Evolutionary conservation across 2,888 invertebrate genomes (phyloP).

Genomic region (Ormyrus pomaceus): DNA sequence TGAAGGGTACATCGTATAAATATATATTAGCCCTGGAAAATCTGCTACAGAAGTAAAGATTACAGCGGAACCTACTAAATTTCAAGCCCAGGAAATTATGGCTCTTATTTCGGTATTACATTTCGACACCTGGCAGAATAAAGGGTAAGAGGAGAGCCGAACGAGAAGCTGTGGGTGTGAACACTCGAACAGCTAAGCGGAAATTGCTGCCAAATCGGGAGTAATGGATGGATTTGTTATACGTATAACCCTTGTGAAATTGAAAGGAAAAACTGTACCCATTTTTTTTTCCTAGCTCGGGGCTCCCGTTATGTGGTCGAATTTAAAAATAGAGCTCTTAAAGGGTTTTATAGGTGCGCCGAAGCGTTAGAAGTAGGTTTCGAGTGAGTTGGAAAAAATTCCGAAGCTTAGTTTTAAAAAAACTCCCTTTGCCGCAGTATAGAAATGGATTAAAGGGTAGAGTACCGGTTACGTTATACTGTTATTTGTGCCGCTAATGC

Average conservation of each 20-base stretch:
- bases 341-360: too few species aligned
- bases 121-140: slow-evolving; percentile 17
- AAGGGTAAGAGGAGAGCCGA: not conserved
- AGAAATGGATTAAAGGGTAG: too few species aligned
- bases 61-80: too few species aligned
- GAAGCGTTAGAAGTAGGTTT: too few species aligned
- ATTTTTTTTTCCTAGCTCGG: not conserved
- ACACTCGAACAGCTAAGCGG: slow-evolving; percentile 39
- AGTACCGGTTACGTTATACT: not conserved
- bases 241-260: slow-evolving; percentile 5
- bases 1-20: too few species aligned
- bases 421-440: too few species aligned
- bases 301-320: not conserved
- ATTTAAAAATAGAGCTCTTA: slow-evolving; percentile 17
- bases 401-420: too few species aligned
- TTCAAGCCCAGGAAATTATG: not conserved
- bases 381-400: not conserved
- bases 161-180: not conserved
- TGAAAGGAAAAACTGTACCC: slow-evolving; percentile 14
- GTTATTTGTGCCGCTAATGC: not conserved
- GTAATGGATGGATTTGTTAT: slow-evolving; percentile 49
- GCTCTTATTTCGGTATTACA: slow-evolving; percentile 12
- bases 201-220: slow-evolving; percentile 47
- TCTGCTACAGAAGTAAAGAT: too few species aligned
- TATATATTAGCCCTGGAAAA: too few species aligned